Evolutionary conservation across 2,888 invertebrate species (phyloP), one percentile per base, ranked within the genome.

Genomic region (Xiphydria camelus): DNA sequence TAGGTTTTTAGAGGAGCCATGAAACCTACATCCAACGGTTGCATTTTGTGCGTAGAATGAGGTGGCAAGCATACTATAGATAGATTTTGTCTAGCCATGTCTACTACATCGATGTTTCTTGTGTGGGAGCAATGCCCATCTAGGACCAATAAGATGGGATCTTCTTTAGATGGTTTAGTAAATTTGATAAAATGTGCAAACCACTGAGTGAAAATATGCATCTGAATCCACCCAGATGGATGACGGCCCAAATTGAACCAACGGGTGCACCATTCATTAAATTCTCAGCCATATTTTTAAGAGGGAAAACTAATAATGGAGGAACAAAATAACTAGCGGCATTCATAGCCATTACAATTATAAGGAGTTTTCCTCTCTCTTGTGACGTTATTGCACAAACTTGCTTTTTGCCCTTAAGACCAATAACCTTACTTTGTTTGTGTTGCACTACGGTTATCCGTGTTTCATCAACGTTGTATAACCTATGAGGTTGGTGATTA

Each of bases 1-100:
- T n/a, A n/a, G n/a, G n/a, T n/a, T n/a, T n/a, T n/a, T n/a, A n/a
- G n/a, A 5, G 66, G 59, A 4, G 63, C 61, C 67, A 70, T 72
- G 19, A 74, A 65, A 4, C 63, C 59, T 18, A 58, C 64, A 38
- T 72, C 69, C 19, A 68, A 26, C 9, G 66, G 66, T 44, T 71
- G 68, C 22, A 73, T n/a, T 43, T 70, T 68, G 47, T 71, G 64
- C 2, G 66, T 64, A 7, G 61, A 53, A 44, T 73, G 66, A 32
- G 64, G 66, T 32, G 70, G 71, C 44, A 68, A 48, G 7, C 53
- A 67, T 7, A 72, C 44, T 14, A 70, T 66, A 21, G 49, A 48
- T 3, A 67, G 64, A 57, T 71, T 68, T 42, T 64, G 55, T 22
- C 64, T 40, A 7, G 67, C 71, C 26, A 62, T 21, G 17, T 61